Evolutionary conservation across 1,140 invertebrate genomes (phyloP), one percentile per base, ranked within the genome.

Genomic region (Chironomus striatipennis): DNA sequence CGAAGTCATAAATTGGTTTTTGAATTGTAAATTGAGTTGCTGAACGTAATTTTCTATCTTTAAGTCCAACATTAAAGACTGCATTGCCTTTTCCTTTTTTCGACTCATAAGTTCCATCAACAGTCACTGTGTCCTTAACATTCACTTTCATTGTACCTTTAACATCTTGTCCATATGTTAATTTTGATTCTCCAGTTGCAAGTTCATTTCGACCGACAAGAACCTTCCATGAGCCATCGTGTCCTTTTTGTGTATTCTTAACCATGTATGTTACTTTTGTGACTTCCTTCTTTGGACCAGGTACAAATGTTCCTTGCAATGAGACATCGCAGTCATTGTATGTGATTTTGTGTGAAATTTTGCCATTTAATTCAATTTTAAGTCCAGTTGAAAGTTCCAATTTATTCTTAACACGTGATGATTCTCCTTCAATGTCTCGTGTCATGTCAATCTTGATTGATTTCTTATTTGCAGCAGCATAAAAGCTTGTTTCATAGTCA

Each of bases 21-120:
- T 84, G 81, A 0, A 87, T 83, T 0, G 84, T 82, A 74, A 90
- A 86, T 5, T 84, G 86, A 0, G 88, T 77, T 4, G 89, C 87
- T 10, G 85, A 83, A 78, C 90, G 90, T 43, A 91, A 82, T 77
- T 90, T 89, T 7, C 87, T 85, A 43, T 87, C 79, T 81, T 83
- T 79, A 86, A 84, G 43, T 86, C 82, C 43, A 88, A 65, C 2
- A 81, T 81, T 18, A 8, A 88, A 78, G 10, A 84, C 78, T 8
- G 86, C 81, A 57, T 86, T 85, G n/a, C 86, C 87, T 76, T 86
- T 87, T 20, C 87, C 87, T 74, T 83, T 84, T 42, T 84, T 85
- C 2, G 85, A 79, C 72, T 87, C 87, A 75, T 85, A 85, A 74
- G 87, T 83, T 21, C 85, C 87, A 70, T 87, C 86, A 10, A 85